These are phyloP conservation scores for Saccopteryx bilineata DNA, from an alignment of 2,113 vertebrate species.

Conservation along the genomic window DNA sequence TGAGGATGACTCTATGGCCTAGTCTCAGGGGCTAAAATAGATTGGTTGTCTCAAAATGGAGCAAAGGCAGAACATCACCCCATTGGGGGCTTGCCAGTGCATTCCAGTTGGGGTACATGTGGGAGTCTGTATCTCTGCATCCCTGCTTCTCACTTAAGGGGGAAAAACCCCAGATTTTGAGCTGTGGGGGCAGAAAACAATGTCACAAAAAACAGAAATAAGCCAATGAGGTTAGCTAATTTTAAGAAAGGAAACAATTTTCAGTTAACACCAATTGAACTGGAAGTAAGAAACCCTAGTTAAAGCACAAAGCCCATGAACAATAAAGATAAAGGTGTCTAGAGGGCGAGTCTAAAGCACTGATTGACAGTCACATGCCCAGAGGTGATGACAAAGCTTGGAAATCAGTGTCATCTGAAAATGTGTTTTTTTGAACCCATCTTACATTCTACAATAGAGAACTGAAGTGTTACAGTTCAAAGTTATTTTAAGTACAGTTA, in stretches of 20 bases:
- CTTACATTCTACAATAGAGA: neutral
- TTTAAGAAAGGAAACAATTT: neutral
- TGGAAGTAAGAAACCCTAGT: neutral
- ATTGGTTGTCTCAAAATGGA: too few relatives aligned
- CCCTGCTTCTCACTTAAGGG: too few relatives aligned
- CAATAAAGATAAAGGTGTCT: neutral
- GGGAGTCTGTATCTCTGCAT: too few relatives aligned
- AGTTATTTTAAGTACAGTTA: neutral
- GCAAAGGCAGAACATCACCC: too few relatives aligned
- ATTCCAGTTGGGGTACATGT: too few relatives aligned
- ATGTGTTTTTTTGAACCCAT: neutral
- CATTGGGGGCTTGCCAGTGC: too few relatives aligned
- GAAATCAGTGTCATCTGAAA: neutral
- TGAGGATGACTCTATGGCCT: too few relatives aligned
- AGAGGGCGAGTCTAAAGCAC: neutral
- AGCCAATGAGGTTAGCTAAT: neutral
- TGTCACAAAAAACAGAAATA: neutral
- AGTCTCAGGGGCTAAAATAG: too few relatives aligned
- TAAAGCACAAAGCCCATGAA: neutral
- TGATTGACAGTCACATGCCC: neutral
- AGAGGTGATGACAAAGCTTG: neutral
- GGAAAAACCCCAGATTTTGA: neutral
- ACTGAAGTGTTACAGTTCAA: neutral
- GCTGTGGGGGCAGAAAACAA: neutral
- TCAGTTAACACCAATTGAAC: neutral